Percentiles rank a stretch among this genome's conserved stretches.
phyloP scores from a whole-genome alignment of 2,113 vertebrate species.

The Oncorhynchus masou region DNA sequence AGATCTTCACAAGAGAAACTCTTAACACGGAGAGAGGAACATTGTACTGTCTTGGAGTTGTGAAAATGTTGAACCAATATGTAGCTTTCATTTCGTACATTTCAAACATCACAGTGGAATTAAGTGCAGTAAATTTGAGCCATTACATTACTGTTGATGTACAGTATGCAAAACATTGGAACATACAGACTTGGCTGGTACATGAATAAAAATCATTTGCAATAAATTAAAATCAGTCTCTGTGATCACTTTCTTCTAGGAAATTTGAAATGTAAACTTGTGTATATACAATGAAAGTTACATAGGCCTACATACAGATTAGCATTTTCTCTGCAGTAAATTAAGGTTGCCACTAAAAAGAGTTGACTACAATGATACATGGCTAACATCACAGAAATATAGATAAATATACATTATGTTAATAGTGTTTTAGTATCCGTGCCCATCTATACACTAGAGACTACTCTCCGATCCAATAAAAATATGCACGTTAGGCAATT shows the following conservation, averaged over 20 bases:
- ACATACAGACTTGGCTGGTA: not conserved
- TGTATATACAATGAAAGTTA: not conserved
- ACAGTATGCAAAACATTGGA: not conserved
- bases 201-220: not conserved
- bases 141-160: not conserved
- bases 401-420: not conserved
- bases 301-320: not conserved
- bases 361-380: not conserved
- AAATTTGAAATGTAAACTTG: too few species aligned
- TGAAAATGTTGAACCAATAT: conserved; percentile 10
- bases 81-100: conserved; percentile 18
- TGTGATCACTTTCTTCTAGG: too few species aligned
- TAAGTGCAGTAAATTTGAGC: not conserved
- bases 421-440: conserved; percentile 7
- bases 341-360: not conserved
- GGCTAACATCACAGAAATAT: not conserved
- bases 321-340: conserved; percentile 1
- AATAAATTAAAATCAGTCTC: not conserved
- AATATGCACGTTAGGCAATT: conserved; percentile 6
- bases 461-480: not conserved
- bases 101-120: not conserved
- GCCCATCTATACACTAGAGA: not conserved
- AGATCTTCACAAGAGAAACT: conserved; percentile 49
- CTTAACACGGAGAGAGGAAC: conserved; percentile 39
- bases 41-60: conserved; percentile 13